phyloP scores from a whole-genome alignment of 2,797 vertebrate species.

The Lutjanus campechanus region DNA sequence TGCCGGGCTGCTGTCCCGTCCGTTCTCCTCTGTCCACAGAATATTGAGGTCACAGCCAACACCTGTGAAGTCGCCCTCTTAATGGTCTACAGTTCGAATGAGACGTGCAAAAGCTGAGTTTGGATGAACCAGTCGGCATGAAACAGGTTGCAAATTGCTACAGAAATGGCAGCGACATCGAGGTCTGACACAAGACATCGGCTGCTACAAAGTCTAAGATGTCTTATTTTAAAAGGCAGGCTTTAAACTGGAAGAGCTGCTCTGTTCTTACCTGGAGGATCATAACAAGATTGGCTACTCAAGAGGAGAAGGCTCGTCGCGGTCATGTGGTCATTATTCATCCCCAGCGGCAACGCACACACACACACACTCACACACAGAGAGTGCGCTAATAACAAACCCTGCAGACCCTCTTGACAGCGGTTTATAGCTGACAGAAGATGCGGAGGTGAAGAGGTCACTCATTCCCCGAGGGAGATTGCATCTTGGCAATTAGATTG shows the following conservation, averaged over 20 bases:
- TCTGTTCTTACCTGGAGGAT: constrained; percentile 45
- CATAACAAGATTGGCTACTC: constrained; percentile 44
- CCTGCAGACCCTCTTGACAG: constrained; percentile 37
- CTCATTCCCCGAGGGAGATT: constrained; percentile 53
- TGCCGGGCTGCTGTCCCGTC: neutral
- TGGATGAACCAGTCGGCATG: neutral
- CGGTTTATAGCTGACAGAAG: constrained; percentile 58
- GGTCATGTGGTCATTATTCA: constrained; percentile 57
- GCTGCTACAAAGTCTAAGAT: neutral
- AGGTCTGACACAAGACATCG: constrained; percentile 16
- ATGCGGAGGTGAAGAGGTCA: constrained; percentile 71
- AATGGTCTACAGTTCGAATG: constrained; percentile 15
- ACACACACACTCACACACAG: constrained; percentile 21
- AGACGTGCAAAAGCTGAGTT: neutral
- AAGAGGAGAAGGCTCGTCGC: neutral
- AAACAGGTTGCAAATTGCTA: constrained; percentile 19
- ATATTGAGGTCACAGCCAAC: constrained; percentile 28
- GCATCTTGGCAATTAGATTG: constrained; percentile 63
- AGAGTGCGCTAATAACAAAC: constrained; percentile 55
- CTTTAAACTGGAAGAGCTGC: constrained; percentile 26
- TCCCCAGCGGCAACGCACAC: constrained; percentile 32
- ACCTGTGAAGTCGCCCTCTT: neutral
- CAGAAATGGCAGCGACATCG: neutral
- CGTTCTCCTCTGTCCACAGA: neutral
- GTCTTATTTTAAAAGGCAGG: constrained; percentile 26